These are phyloP conservation scores for Phortica variegata DNA, from an alignment of 1,140 invertebrate species.

Conservation along the genomic window DNA sequence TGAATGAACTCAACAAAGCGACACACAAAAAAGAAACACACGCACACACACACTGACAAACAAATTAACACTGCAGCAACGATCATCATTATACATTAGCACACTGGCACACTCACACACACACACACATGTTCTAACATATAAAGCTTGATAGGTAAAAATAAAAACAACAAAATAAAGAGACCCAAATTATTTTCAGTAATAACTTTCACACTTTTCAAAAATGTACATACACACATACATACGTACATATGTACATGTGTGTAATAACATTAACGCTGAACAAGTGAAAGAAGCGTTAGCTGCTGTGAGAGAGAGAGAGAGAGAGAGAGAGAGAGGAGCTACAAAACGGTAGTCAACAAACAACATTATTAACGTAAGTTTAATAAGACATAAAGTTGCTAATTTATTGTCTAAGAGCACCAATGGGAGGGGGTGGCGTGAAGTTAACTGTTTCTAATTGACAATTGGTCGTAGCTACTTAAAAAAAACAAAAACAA, in stretches of 20 bases:
- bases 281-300: constrained; percentile 28
- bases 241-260: constrained; percentile 5
- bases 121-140: constrained; percentile 5
- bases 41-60: constrained; percentile 14
- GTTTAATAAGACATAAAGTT: no score
- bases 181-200: constrained; percentile 13
- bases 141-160: no score
- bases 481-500: no score
- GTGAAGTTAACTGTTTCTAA: no score
- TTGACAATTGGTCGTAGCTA: no score
- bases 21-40: constrained; percentile 48
- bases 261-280: constrained; percentile 13
- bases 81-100: constrained; percentile 3
- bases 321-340: constrained; percentile 27
- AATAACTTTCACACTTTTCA: constrained; percentile 48
- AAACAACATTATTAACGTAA: no score
- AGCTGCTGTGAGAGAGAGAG: constrained; percentile 15
- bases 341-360: no score
- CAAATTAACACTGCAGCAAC: constrained; percentile 2
- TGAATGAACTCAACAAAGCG: constrained; percentile 50
- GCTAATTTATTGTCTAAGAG: no score
- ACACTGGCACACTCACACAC: neutral
- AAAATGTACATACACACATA: constrained; percentile 2
- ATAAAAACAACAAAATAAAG: constrained; percentile 7
- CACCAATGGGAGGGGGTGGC: no score